phyloP scores from a whole-genome alignment of 2,797 vertebrate species.

The Gymnothorax javanicus region DNA sequence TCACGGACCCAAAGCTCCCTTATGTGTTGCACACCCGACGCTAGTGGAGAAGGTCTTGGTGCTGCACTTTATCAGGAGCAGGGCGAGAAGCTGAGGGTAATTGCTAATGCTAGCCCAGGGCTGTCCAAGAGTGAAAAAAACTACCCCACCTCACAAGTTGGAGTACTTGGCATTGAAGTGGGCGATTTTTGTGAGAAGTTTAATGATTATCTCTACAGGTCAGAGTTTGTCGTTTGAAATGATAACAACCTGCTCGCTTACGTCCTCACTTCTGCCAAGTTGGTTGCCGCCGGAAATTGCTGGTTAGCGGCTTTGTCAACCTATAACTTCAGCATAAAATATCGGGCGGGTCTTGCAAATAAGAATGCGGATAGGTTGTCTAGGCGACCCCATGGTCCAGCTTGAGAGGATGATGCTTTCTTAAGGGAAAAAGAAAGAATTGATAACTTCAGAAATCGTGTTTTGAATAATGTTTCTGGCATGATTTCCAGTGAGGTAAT shows the following conservation, averaged over 20 bases:
- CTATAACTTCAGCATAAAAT: constrained; percentile 5
- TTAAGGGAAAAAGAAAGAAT: neutral
- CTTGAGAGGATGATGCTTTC: neutral
- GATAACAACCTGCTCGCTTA: neutral
- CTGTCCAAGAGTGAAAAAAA: neutral
- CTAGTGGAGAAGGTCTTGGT: neutral
- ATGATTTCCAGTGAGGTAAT: constrained; percentile 23
- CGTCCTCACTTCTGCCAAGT: neutral
- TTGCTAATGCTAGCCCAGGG: neutral
- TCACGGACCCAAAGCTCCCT: neutral
- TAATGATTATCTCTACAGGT: neutral
- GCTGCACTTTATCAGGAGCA: neutral
- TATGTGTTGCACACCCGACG: constrained; percentile 17
- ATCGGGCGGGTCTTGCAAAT: constrained; percentile 16
- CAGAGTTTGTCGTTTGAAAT: neutral
- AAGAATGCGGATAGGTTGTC: constrained; percentile 27
- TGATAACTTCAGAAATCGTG: neutral
- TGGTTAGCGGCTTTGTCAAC: neutral
- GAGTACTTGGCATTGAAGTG: neutral
- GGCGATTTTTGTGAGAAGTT: neutral
- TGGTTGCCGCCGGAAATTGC: neutral
- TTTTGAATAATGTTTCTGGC: neutral
- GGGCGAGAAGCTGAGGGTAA: neutral
- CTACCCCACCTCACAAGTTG: neutral
- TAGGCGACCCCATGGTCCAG: neutral